Evolutionary conservation across 2,888 invertebrate genomes (phyloP).

Genomic region (Nephrotoma guestfalica): DNA sequence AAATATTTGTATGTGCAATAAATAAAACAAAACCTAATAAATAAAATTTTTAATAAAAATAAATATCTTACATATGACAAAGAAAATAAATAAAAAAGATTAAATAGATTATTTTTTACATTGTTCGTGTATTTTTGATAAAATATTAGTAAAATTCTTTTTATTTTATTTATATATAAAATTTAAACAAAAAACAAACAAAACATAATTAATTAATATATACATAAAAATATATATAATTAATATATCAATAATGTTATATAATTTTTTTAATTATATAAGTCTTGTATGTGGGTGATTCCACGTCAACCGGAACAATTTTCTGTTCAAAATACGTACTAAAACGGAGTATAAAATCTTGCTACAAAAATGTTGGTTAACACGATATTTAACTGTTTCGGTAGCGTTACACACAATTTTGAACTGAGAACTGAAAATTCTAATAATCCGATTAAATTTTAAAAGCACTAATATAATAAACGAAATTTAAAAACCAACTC

Average conservation of each 20-base stretch:
- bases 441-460: no score
- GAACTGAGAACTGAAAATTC: no score
- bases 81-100: background rate
- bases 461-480: no score
- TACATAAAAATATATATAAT: background rate
- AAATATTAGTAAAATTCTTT: constrained; percentile 3
- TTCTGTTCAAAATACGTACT: no score
- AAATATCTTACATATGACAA: constrained; percentile 3
- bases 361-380: no score
- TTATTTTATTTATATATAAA: constrained; percentile 1
- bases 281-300: no score
- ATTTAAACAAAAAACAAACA: background rate
- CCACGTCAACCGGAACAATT: no score
- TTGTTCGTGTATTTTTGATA: constrained; percentile 4
- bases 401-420: no score
- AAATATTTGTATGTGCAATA: constrained; percentile 5
- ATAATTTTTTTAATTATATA: background rate
- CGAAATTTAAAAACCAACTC: no score
- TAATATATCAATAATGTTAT: background rate
- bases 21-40: background rate
- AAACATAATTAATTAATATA: background rate
- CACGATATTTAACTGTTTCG: no score
- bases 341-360: no score
- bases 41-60: background rate
- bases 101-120: constrained; percentile 1